Evolutionary conservation across 2,113 vertebrate genomes (phyloP), one percentile per base, ranked within the genome.

Genomic region (Cyphomyrus discorhynchus): DNA sequence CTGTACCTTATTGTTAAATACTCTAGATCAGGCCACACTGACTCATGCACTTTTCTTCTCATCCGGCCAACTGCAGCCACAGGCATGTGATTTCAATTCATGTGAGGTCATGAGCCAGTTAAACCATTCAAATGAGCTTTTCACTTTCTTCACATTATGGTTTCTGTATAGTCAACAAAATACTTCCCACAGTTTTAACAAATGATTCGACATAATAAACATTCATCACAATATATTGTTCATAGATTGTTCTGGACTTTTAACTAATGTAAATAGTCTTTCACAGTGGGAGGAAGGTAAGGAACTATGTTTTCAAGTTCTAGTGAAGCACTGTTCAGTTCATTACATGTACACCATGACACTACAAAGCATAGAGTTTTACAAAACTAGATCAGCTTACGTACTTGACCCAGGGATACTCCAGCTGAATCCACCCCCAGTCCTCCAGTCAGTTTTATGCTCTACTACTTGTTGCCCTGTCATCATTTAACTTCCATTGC

Each of bases 31-130:
- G 53, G 24, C 52, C 53, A 53, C 80, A 89, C 90, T 92, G 91
- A 93, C 94, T 94, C 90, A 92, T 92, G 90, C 88, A 27, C 58
- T 91, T 53, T 88, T 90, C 88, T 92, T 92, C 90, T 89, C 90
- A 92, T 52, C 15, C 7, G 5, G 45, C 88, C 13, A 24, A 82
- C 11, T 52, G 74, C 56, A 89, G 47, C 82, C 31, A 46, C 88
- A 83, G 50, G 35, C 15, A 42, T 0, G 13, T 45, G 13, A 84
- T 46, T 62, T 17, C 49, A 46, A 58, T 27, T 47, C n/a, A 42
- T 35, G 24, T 50, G 52, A 56, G 45, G 27, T 42, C 88, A 80
- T 42, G 10, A 88, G 82, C 56, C 66, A 77, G n/a, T n/a, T 24
- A 88, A 88, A 21, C 24, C 50, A 27, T 27, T 58, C 50, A 58